Percentiles rank a stretch among this genome's conserved stretches.
These are phyloP conservation scores for Sabatieria punctata DNA, from an alignment of 2,888 invertebrate genomes.

Conservation along the genomic window DNA sequence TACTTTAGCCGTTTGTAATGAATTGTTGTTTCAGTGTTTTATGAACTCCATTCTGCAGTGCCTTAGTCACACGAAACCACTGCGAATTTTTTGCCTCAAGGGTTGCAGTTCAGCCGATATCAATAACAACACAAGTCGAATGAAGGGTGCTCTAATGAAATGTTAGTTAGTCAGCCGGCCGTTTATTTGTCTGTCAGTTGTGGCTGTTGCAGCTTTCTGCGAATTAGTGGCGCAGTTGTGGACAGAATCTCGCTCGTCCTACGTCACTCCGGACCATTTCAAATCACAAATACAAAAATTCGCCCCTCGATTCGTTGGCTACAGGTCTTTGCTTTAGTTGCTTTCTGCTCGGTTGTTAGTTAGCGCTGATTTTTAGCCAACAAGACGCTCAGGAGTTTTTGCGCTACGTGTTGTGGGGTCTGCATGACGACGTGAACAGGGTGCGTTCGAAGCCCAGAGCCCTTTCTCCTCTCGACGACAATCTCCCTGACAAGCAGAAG, in stretches of 20 bases:
- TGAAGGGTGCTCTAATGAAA: conserved; percentile 64
- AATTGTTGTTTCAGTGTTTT: conserved; percentile 47
- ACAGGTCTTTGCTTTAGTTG: no score
- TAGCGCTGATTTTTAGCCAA: no score
- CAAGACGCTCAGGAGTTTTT: conserved; percentile 81
- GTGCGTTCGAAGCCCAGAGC: conserved; percentile 39
- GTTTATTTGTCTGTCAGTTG: no score
- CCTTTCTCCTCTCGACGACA: conserved; percentile 41
- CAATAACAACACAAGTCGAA: conserved; percentile 56
- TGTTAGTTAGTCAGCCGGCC: no score
- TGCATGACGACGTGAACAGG: conserved; percentile 71
- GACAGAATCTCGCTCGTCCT: conserved; percentile 18
- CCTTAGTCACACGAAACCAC: conserved; percentile 58
- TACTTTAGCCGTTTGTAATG: background rate
- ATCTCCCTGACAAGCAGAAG: conserved; percentile 50
- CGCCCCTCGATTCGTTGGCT: conserved; percentile 78
- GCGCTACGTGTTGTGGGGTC: conserved; percentile 66
- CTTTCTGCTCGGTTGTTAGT: no score
- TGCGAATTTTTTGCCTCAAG: conserved; percentile 57
- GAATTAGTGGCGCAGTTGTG: conserved; percentile 32
- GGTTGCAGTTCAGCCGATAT: conserved; percentile 47
- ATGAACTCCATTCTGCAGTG: conserved; percentile 78
- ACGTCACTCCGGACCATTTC: conserved; percentile 29
- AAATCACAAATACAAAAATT: conserved; percentile 43
- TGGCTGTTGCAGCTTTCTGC: conserved; percentile 29